A percentile compares a stretch with the other conserved stretches of the same genome.
phyloP scores from a whole-genome alignment of 1,140 invertebrate genomes.

The Ruditapes philippinarum region DNA sequence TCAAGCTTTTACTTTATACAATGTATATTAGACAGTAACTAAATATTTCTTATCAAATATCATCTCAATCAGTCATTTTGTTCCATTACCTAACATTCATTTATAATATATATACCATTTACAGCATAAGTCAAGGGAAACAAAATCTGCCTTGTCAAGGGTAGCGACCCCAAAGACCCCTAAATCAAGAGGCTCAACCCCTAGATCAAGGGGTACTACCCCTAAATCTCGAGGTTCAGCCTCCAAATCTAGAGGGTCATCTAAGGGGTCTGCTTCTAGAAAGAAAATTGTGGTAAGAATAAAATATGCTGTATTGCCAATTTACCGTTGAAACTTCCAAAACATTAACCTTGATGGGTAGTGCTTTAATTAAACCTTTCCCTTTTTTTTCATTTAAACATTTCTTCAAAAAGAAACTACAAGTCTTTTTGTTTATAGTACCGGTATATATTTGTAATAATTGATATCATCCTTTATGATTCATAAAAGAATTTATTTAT shows the following conservation, averaged over 20 bases:
- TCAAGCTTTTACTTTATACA: too few species aligned
- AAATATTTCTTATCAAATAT: too few species aligned
- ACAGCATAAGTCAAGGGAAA: conserved; percentile 4
- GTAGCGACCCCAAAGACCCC: background rate
- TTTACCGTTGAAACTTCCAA: too few species aligned
- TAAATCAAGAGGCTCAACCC: conserved; percentile 12
- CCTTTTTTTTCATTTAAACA: too few species aligned
- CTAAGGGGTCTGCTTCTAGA: conserved; percentile 8
- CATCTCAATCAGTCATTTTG: too few species aligned
- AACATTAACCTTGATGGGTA: background rate
- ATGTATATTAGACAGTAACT: too few species aligned
- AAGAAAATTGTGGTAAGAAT: conserved; percentile 45
- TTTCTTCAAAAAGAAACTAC: too few species aligned
- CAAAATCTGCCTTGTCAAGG: background rate
- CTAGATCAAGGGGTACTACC: conserved; percentile 19
- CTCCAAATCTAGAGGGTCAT: conserved; percentile 21
- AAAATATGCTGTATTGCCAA: background rate
- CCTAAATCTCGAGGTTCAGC: conserved; percentile 16
- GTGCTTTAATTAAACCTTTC: background rate
- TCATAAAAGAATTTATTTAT: too few species aligned
- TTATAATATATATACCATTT: conserved; percentile 25
- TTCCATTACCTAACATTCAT: too few species aligned
- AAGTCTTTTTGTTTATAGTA: too few species aligned
- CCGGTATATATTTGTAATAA: too few species aligned
- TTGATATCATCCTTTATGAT: too few species aligned